Base-by-base conservation (phyloP, 2,797 vertebrate genomes). In the Lutjanus campechanus region DNA sequence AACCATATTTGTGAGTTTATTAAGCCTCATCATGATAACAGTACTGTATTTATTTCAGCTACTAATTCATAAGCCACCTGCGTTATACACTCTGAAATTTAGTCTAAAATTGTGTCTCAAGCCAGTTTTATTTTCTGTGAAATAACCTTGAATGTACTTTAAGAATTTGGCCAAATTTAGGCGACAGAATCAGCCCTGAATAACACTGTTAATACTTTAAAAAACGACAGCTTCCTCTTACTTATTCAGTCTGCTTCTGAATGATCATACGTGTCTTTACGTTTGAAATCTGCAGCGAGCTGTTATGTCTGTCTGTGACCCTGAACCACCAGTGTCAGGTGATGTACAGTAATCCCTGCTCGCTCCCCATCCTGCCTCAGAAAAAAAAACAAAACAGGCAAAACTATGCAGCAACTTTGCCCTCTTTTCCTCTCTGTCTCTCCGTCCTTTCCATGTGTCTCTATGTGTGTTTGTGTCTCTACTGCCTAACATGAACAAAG, bases 321-420 rank as follows among this genome's bases (percentile, higher is more conserved):
- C 29, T 76, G 69, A 75, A 25, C 8, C 29, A 44, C 16, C 25
- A 41, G 51, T 43, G 6, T 25, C 12, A 13, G 29, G 11, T 59
- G 46, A 55, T 40, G n/a, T 20, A 47, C 50, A 64, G 29, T 6
- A 64, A 58, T n/a, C 43, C 9, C 47, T 20, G 17, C 20, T 12
- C 47, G 16, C 19, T 19, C 9, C 5, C 17, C 7, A 17, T 64
- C 16, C 56, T 25, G 22, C 16, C 7, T 51, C 15, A 16, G 47
- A 62, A 20, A 61, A 36, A 75, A 77, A 77, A 62, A 20, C 58
- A 36, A 75, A 77, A 77, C 68, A 73, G 59, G 40, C 47, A 46
- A 64, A 67, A 22, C 54, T 43, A 43, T 49, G 19, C 40, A 58
- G 51, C 41, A 79, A 22, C 56, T 70, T 62, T 74, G 20, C 36